Percentiles rank a stretch among this genome's conserved stretches.
Evolutionary conservation across 2,888 invertebrate species (phyloP).

Genomic region (Griposia aprilina): DNA sequence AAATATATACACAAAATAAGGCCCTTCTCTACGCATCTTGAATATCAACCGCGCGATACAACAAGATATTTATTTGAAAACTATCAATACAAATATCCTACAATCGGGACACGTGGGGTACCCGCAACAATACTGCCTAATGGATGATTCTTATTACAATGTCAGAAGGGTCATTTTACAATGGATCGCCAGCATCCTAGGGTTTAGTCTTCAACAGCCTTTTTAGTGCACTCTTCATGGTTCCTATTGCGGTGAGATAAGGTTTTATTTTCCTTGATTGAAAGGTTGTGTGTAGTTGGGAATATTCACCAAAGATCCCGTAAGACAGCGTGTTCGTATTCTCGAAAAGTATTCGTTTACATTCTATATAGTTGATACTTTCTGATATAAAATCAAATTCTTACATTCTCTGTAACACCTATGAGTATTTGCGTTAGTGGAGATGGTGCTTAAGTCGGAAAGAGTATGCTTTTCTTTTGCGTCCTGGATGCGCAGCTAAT

Average conservation of each 20-base stretch:
- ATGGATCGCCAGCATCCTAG: conserved; percentile 19
- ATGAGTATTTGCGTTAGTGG: conserved; percentile 9
- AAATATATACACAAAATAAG: conserved; percentile 52
- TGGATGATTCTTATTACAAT: conserved; percentile 48
- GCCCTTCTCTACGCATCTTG: conserved; percentile 62
- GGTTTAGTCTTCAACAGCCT: conserved; percentile 34
- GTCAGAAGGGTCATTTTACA: conserved; percentile 48
- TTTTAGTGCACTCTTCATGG: neutral
- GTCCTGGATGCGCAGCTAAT: neutral
- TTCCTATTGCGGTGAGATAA: conserved; percentile 23
- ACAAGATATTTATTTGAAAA: conserved; percentile 68
- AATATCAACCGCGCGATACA: conserved; percentile 65
- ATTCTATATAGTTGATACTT: conserved; percentile 53
- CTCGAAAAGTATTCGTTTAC: conserved; percentile 58
- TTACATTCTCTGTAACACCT: conserved; percentile 32
- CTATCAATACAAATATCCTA: conserved; percentile 68
- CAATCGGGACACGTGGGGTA: conserved; percentile 60
- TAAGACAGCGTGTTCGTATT: conserved; percentile 54
- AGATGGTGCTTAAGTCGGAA: conserved; percentile 15
- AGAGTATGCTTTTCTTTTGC: conserved; percentile 15
- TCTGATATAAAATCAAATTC: conserved; percentile 61
- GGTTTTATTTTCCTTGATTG: conserved; percentile 24
- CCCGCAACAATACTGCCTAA: conserved; percentile 50
- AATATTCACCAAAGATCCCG: conserved; percentile 47
- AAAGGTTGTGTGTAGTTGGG: neutral